Evolutionary conservation across 1,140 invertebrate genomes (phyloP), one percentile per base, ranked within the genome.

Genomic region (Camponotus pennsylvanicus): DNA sequence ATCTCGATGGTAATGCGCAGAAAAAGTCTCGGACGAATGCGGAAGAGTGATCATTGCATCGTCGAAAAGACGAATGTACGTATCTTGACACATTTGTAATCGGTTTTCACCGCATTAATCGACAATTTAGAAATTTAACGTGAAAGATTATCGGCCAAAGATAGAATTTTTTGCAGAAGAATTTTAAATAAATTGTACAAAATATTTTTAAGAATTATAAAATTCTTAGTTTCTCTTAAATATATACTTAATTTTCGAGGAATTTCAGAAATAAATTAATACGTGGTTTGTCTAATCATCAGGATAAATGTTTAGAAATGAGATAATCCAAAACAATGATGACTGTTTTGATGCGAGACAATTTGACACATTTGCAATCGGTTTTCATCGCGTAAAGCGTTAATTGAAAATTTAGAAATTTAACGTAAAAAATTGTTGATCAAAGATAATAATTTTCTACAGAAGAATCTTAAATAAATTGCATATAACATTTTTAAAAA

Each of bases 31-130:
- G 34, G 9, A 6, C 13, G 8, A 52, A 32, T 27, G 13, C 9
- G 34, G 63, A 55, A 57, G 69, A 52, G 61, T 61, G 77, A 70
- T 80, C 21, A 57, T 42, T 32, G 76, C 75, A 21, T 27, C 59
- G 59, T 49, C 49, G 34, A 11, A 21, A 4, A 57, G 67, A 80
- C 61, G 76, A 52, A 45, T 45, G 42, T 42, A 49, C 6, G 45
- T n/a, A n/a, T 9, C 37, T 40, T 32, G 57, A 32, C 37, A 49
- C 27, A 42, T 69, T 55, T 70, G 77, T 15, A 79, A 32, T 70
- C 15, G 18, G 7, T 49, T 69, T 52, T 32, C 9, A 49, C 27
- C 27, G 13, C 2, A 9, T 49, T 49, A 49, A 49, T 13, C 3
- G 4, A 49, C 13, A 15, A 49, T 49, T 49, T 49, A 49, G 11